Conservation (phyloP, 2,113 vertebrate genomes). For the Trichomycterus rosablanca region DNA sequence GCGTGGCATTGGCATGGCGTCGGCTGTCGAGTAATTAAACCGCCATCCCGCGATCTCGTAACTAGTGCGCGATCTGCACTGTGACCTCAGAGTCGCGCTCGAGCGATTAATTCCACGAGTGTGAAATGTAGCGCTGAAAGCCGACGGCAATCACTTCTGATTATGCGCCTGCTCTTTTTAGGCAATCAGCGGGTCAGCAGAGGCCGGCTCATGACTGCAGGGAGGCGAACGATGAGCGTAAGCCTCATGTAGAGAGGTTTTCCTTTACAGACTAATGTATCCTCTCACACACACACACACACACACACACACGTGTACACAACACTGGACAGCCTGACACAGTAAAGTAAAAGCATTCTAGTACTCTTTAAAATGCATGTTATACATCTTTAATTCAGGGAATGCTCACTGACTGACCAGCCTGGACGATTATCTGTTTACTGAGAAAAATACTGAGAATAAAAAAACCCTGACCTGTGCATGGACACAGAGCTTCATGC, state of each 20-base stretch:
- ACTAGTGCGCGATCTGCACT: background rate
- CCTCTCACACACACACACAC: too few species aligned
- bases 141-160: background rate
- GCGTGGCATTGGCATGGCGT: too few species aligned
- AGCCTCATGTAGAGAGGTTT: too few species aligned
- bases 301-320: conserved; percentile 3
- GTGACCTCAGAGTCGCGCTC: too few species aligned
- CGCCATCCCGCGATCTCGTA: background rate
- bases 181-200: too few species aligned
- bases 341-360: too few species aligned
- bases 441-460: conserved; percentile 48
- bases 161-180: too few species aligned
- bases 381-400: conserved; percentile 17
- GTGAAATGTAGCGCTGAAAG: background rate
- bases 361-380: too few species aligned
- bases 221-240: too few species aligned
- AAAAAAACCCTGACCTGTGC: conserved; percentile 45
- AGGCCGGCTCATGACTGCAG: background rate
- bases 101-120: background rate
- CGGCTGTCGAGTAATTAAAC: background rate
- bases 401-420: conserved; percentile 49
- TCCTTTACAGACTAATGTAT: too few species aligned
- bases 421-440: conserved; percentile 64
- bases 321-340: too few species aligned
- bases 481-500: conserved; percentile 48